Evolutionary conservation across 2,888 invertebrate genomes (phyloP).

Genomic region (Tenthredo scrophulariae): DNA sequence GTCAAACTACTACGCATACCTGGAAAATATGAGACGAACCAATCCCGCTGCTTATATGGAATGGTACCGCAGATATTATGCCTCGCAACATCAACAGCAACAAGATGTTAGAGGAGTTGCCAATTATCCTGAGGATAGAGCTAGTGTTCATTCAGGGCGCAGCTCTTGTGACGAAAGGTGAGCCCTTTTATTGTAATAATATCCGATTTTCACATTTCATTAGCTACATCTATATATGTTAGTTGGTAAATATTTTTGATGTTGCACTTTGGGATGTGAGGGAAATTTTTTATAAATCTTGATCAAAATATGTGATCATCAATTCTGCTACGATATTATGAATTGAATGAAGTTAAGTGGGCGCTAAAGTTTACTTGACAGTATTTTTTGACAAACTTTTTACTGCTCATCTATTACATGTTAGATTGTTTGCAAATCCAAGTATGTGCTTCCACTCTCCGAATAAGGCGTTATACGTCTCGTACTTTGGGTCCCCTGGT

Average conservation of each 20-base stretch:
- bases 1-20: constrained; percentile 84
- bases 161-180: constrained; percentile 89
- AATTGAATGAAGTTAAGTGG: constrained; percentile 2
- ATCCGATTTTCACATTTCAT: constrained; percentile 17
- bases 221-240: neutral
- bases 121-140: constrained; percentile 83
- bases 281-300: neutral
- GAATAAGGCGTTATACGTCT: constrained; percentile 73
- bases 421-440: constrained; percentile 71
- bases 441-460: constrained; percentile 72
- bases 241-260: constrained; percentile 46
- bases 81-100: constrained; percentile 73
- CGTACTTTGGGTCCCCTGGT: constrained; percentile 72
- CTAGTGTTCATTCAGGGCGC: constrained; percentile 90
- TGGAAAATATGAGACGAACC: constrained; percentile 87
- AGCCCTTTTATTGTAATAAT: constrained; percentile 67
- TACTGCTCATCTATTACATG: constrained; percentile 57
- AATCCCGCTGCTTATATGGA: constrained; percentile 90
- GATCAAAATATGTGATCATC: neutral
- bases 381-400: constrained; percentile 14
- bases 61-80: constrained; percentile 88
- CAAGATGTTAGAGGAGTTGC: constrained; percentile 67
- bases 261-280: neutral
- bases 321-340: neutral
- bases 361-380: neutral